phyloP scores from a whole-genome alignment of 1,140 invertebrate species.

The Trichomalopsis sarcophagae region DNA sequence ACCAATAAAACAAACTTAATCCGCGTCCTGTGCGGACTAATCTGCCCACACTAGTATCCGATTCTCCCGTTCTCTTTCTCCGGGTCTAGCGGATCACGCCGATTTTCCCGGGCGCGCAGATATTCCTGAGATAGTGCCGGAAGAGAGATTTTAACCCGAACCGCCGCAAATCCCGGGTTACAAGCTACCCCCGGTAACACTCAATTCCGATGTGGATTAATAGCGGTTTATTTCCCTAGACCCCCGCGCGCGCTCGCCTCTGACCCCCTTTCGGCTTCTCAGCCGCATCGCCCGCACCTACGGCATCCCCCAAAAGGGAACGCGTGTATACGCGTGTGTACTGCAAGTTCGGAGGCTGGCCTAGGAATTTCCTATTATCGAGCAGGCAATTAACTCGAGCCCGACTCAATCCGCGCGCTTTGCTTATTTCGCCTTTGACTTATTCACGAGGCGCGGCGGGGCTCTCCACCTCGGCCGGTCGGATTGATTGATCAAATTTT shows the following conservation, averaged over 20 bases:
- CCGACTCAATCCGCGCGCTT: not conserved
- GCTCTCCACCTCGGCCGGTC: not conserved
- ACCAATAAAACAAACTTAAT: conserved; percentile 70
- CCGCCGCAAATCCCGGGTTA: conserved; percentile 69
- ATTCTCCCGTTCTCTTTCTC: conserved; percentile 24
- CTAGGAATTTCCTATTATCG: conserved; percentile 66
- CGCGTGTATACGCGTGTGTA: conserved; percentile 44
- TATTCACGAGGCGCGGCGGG: not conserved
- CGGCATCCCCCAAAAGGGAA: conserved; percentile 57
- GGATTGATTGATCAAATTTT: conserved; percentile 2
- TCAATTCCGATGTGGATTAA: conserved; percentile 75
- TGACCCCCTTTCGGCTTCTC: conserved; percentile 21
- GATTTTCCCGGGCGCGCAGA: conserved; percentile 59
- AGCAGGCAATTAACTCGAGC: conserved; percentile 59
- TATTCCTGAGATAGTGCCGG: conserved; percentile 68
- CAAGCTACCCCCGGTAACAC: conserved; percentile 72
- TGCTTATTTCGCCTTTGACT: not conserved
- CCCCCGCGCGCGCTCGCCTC: conserved; percentile 43
- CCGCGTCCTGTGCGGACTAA: conserved; percentile 64
- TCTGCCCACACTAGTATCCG: conserved; percentile 54
- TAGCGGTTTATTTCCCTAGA: conserved; percentile 68
- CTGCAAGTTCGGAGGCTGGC: conserved; percentile 43
- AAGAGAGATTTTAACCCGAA: conserved; percentile 72
- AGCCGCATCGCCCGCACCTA: too few species aligned
- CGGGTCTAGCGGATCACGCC: conserved; percentile 15